phyloP scores from a whole-genome alignment of 2,888 invertebrate genomes.

The Melanargia galathea region DNA sequence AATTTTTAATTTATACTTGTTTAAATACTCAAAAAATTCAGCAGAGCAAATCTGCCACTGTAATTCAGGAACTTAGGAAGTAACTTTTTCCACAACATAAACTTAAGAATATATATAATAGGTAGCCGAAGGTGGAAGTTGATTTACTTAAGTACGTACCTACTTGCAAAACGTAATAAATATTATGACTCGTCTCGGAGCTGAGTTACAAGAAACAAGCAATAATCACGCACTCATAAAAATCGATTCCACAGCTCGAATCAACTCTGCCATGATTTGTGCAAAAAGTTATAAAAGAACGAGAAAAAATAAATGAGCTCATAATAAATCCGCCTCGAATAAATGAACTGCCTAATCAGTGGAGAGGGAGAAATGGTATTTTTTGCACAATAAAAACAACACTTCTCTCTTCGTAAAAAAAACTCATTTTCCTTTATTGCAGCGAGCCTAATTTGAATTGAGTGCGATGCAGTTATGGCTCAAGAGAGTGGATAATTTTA shows the following conservation, averaged over 20 bases:
- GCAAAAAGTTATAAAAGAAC: conserved; percentile 54
- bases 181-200: too few species aligned
- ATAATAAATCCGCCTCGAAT: conserved; percentile 75
- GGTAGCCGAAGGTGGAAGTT: too few species aligned
- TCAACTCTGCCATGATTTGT: conserved; percentile 39
- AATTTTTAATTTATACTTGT: too few species aligned
- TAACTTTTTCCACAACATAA: too few species aligned
- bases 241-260: conserved; percentile 43
- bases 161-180: too few species aligned
- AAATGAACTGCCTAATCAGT: conserved; percentile 75
- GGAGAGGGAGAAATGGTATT: conserved; percentile 55
- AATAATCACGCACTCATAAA: not conserved
- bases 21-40: too few species aligned
- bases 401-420: conserved; percentile 76
- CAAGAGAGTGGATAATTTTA: conserved; percentile 79
- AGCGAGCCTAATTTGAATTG: conserved; percentile 78
- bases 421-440: conserved; percentile 81
- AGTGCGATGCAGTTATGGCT: conserved; percentile 80
- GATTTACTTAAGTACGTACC: too few species aligned
- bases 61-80: too few species aligned
- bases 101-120: too few species aligned
- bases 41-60: too few species aligned
- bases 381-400: conserved; percentile 76
- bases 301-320: conserved; percentile 67
- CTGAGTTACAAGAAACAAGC: not conserved